These are phyloP conservation scores for Ctenoplectra terminalis DNA, from an alignment of 1,140 invertebrate genomes.

Conservation along the genomic window DNA sequence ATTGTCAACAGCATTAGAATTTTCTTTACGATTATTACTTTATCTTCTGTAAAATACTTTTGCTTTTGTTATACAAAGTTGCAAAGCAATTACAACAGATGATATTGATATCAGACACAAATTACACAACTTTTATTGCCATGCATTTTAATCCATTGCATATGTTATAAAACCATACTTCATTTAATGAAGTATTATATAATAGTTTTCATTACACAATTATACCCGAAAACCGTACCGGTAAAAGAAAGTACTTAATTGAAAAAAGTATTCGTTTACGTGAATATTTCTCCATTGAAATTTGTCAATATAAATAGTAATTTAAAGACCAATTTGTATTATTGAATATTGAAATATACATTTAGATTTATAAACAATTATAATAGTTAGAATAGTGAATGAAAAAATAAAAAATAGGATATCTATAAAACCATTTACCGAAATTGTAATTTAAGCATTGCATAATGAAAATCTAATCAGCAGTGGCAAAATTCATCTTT, in stretches of 20 bases:
- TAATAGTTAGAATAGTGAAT: neutral
- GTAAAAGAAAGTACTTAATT: neutral
- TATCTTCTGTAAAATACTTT: conserved; percentile 11
- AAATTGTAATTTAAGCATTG: neutral
- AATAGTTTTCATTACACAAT: conserved; percentile 7
- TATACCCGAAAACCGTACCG: neutral
- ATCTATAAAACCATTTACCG: neutral
- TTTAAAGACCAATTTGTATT: conserved; percentile 15
- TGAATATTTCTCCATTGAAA: neutral
- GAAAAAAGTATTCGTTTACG: neutral
- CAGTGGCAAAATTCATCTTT: too few relatives aligned
- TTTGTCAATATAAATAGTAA: neutral
- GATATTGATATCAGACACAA: conserved; percentile 29
- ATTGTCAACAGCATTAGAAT: conserved; percentile 51
- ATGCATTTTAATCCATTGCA: conserved; percentile 52
- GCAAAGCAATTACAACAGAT: conserved; percentile 54
- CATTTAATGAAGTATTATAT: conserved; percentile 23
- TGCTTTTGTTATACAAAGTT: conserved; percentile 41
- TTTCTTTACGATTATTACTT: conserved; percentile 15
- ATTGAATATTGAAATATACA: neutral
- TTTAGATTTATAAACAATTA: neutral
- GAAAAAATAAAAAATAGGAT: neutral
- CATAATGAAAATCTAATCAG: neutral
- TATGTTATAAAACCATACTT: conserved; percentile 1
- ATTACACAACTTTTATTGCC: conserved; percentile 50